Base-by-base conservation (phyloP, 2,888 invertebrate species). In the Philhelius pedissequus region DNA sequence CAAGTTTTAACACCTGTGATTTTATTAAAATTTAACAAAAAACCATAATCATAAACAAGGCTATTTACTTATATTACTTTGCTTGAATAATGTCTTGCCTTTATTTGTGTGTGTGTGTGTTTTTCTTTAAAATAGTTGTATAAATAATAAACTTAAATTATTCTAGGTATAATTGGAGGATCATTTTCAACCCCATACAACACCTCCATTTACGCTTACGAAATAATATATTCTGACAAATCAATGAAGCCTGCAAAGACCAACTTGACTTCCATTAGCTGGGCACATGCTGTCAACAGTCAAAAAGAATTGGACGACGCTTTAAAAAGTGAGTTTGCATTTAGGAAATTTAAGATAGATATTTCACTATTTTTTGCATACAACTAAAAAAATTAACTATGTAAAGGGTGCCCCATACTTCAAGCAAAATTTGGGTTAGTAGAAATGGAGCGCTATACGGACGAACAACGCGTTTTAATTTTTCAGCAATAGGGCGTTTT, bases 261-360 rank as follows among this genome's bases (percentile, higher is more conserved):
- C 2, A 96, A 97, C 90, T 92, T 96, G 66, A 95, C 96, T 0
- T 93, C 93, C 77, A 92, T 97, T 27, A 94, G 94, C 20, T 98
- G 97, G 97, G 96, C 95, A 0, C 97, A 97, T 91, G 97, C 96
- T 35, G 96, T 96, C 48, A 97, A 97, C 90, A 95, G 94, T 87
- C 93, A 93, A 88, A 92, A 92, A 0, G 92, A 94, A 83, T 92
- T 98, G 40, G 90, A 93, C 7, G 92, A 93, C 1, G 94, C 94
- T 40, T 91, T 97, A 52, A 91, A 91, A 38, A 93, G 94, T 94
- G 89, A 89, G 89, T 89, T 43, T 38, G 0, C 1, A 43, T 18
- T 18, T 4, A 43, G 18, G 3, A 0, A 1, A 43, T 18, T 18
- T 4, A 43, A 43, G 3, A 0, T 18, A 18, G 9, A 3, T 9